Evolutionary conservation across 2,888 invertebrate species (phyloP).

Genomic region (Tinea trinotella): DNA sequence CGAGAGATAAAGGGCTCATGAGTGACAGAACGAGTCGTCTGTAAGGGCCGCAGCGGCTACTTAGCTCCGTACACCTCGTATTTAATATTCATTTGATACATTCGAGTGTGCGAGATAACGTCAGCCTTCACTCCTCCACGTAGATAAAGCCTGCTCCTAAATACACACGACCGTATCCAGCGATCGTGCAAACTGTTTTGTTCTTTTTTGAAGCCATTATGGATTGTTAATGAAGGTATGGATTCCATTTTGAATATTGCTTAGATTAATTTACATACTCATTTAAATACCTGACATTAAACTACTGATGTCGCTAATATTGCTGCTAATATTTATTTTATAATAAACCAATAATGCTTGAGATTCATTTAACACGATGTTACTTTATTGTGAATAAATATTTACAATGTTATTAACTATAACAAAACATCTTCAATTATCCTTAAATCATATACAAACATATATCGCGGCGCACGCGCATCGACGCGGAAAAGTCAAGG

Average conservation of each 20-base stretch:
- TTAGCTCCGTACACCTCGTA: constrained; percentile 24
- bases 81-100: constrained; percentile 44
- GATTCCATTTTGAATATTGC: no score
- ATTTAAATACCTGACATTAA: no score
- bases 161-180: not conserved
- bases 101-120: constrained; percentile 41
- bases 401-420: not conserved
- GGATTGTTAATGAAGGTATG: constrained; percentile 6
- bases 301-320: no score
- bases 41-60: constrained; percentile 16
- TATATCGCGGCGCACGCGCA: constrained; percentile 8
- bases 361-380: no score
- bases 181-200: constrained; percentile 15
- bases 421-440: constrained; percentile 13
- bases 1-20: constrained; percentile 19
- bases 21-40: constrained; percentile 15
- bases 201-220: constrained; percentile 5
- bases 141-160: constrained; percentile 13
- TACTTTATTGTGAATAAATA: no score
- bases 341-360: no score
- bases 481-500: constrained; percentile 18
- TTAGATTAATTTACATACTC: no score
- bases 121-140: constrained; percentile 24
- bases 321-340: no score
- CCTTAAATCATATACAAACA: constrained; percentile 15